phyloP scores from a whole-genome alignment of 2,113 vertebrate species.

The Ptilonorhynchus violaceus region DNA sequence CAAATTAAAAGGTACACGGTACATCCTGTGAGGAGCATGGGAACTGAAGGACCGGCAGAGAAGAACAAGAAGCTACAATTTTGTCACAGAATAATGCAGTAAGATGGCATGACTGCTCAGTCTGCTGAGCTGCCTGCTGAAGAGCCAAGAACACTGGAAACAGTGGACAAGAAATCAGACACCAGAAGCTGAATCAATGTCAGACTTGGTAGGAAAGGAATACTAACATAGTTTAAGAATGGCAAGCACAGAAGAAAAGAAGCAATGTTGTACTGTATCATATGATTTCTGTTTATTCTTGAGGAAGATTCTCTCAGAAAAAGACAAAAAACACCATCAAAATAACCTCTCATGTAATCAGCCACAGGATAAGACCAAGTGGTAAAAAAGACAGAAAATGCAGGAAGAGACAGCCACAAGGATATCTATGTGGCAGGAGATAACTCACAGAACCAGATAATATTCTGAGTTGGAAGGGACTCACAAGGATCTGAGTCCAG shows the following conservation, averaged over 20 bases:
- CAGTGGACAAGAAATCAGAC: background rate
- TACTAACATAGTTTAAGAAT: background rate
- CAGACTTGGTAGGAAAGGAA: background rate
- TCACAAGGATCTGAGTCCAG: background rate
- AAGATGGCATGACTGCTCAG: background rate
- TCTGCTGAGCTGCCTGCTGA: background rate
- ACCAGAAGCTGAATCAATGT: background rate
- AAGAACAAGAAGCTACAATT: background rate
- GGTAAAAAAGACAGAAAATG: background rate
- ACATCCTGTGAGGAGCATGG: background rate
- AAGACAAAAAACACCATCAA: background rate
- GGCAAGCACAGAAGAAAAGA: background rate
- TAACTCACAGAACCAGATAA: background rate
- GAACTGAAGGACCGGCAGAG: background rate
- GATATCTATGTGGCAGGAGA: background rate
- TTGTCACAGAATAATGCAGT: background rate
- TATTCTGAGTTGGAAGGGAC: background rate
- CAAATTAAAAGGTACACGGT: background rate
- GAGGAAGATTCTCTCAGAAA: background rate
- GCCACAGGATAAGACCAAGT: background rate
- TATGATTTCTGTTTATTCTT: background rate
- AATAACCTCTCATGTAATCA: background rate
- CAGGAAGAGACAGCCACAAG: background rate
- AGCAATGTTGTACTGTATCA: background rate
- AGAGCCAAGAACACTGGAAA: background rate